phyloP scores from a whole-genome alignment of 2,888 invertebrate genomes.

The Macrophya annulata region DNA sequence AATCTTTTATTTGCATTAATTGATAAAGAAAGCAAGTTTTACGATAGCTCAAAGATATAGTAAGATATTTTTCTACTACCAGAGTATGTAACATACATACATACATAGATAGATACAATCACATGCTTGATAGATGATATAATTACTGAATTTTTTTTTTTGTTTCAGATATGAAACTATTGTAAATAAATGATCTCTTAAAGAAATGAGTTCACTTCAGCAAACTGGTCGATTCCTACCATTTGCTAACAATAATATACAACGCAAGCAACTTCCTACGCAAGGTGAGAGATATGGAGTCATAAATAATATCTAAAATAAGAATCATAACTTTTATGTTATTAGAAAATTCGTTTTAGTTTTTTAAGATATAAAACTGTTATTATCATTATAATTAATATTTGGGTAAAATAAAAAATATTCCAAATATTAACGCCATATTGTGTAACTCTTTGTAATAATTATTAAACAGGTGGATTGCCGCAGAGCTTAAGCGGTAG shows the following conservation, averaged over 20 bases:
- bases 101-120: not conserved
- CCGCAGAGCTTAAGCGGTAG: slow-evolving; percentile 92
- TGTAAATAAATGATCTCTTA: slow-evolving; percentile 69
- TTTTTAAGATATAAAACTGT: not conserved
- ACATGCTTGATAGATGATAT: no score
- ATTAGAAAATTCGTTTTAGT: not conserved
- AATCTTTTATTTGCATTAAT: slow-evolving; percentile 10
- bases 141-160: slow-evolving; percentile 58
- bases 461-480: slow-evolving; percentile 81
- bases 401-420: not conserved
- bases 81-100: not conserved
- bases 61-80: slow-evolving; percentile 1
- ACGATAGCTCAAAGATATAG: not conserved
- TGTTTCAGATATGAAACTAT: slow-evolving; percentile 78
- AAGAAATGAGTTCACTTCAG: slow-evolving; percentile 84
- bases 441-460: not conserved
- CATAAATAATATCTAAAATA: not conserved
- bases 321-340: not conserved
- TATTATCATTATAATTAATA: no score
- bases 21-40: slow-evolving; percentile 5
- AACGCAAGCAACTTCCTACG: slow-evolving; percentile 82
- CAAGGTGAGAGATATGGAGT: slow-evolving; percentile 70
- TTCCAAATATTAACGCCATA: not conserved
- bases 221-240: slow-evolving; percentile 84
- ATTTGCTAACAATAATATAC: slow-evolving; percentile 83